These are phyloP conservation scores for Caenorhabditis becei DNA, from an alignment of 2,888 invertebrate genomes.

Conservation along the genomic window DNA sequence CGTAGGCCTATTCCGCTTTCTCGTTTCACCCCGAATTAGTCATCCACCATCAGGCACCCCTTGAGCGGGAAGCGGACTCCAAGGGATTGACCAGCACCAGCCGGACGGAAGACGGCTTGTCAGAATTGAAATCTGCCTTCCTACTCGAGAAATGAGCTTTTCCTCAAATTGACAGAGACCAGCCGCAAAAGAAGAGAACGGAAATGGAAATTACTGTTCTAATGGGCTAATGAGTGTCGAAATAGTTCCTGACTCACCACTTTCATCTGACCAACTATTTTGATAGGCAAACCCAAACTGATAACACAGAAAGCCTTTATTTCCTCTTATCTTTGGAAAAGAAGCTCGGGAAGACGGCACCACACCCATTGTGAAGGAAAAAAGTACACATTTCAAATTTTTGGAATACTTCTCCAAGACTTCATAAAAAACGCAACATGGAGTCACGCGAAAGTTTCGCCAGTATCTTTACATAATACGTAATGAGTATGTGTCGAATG, in stretches of 20 bases:
- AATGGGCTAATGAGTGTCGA: too few relatives aligned
- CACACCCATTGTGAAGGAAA: not conserved
- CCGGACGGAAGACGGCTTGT: slow-evolving; percentile 15
- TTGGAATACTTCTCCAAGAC: not conserved
- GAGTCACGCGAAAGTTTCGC: not conserved
- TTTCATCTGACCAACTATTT: not conserved
- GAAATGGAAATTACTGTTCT: too few relatives aligned
- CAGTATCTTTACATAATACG: slow-evolving; percentile 6
- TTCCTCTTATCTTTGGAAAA: not conserved
- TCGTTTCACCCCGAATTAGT: slow-evolving; percentile 43
- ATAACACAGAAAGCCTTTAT: not conserved
- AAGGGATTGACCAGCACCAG: slow-evolving; percentile 29
- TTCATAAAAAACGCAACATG: not conserved
- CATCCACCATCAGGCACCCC: slow-evolving; percentile 30
- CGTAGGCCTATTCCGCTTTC: slow-evolving; percentile 13
- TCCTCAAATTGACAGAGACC: not conserved
- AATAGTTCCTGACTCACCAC: not conserved
- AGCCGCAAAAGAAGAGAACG: not conserved
- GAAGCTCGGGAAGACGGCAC: not conserved
- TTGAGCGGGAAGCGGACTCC: slow-evolving; percentile 8
- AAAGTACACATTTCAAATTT: not conserved
- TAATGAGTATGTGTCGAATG: slow-evolving; percentile 34
- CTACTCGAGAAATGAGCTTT: slow-evolving; percentile 1
- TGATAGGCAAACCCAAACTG: not conserved
- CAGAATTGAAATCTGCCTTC: slow-evolving; percentile 1